Conservation (phyloP, 2,113 vertebrate genomes). For the Eptesicus fuscus region DNA sequence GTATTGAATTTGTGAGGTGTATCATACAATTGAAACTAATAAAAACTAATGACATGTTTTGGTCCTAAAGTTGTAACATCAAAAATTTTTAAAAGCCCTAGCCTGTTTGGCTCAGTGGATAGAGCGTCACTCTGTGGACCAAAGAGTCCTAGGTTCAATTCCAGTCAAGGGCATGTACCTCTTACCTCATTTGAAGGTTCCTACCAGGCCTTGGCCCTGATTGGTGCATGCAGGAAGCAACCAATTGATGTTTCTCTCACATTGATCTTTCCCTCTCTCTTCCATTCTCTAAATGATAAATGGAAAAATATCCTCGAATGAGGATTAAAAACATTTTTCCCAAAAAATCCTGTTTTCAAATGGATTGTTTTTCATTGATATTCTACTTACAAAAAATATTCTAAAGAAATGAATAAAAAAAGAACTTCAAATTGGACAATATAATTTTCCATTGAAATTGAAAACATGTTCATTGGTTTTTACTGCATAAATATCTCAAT, state of each 20-base stretch:
- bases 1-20: background rate
- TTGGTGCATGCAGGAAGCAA: no score
- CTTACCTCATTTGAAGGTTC: no score
- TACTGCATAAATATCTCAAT: background rate
- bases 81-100: background rate
- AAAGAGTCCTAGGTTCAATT: no score
- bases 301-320: no score
- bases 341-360: background rate
- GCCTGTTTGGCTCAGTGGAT: no score
- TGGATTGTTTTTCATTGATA: background rate
- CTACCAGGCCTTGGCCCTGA: no score
- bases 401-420: background rate
- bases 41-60: background rate
- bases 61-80: background rate
- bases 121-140: no score
- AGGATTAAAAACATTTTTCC: no score
- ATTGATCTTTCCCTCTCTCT: no score
- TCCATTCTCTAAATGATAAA: no score
- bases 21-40: background rate
- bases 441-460: background rate
- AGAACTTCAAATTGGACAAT: background rate
- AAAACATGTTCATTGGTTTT: background rate
- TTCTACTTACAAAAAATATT: background rate
- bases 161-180: no score
- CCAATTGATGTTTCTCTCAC: no score